phyloP scores from a whole-genome alignment of 2,797 vertebrate species.

The Danio albolineatus region DNA sequence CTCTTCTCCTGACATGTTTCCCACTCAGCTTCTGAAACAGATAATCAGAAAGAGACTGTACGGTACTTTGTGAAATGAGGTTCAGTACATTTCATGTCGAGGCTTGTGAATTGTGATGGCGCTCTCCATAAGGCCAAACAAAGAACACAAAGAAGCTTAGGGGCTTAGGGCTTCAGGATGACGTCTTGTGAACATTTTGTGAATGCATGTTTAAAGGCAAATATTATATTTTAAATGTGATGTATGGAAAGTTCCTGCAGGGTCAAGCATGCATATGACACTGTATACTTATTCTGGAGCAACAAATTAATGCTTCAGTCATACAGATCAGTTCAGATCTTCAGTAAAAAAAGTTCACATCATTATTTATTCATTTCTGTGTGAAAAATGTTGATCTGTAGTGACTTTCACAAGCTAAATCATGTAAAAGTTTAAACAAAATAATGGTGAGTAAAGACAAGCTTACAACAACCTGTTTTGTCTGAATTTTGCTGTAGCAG shows the following conservation, averaged over 20 bases:
- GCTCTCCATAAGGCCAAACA: slow-evolving; percentile 19
- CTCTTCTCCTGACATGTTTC: neutral
- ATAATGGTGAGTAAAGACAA: neutral
- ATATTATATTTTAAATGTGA: neutral
- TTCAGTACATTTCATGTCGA: slow-evolving; percentile 37
- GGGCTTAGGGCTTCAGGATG: slow-evolving; percentile 10
- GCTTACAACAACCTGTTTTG: neutral
- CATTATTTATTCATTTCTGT: neutral
- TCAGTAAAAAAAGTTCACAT: neutral
- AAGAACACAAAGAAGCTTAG: slow-evolving; percentile 12
- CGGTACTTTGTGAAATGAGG: slow-evolving; percentile 6
- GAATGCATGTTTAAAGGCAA: neutral
- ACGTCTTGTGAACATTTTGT: neutral
- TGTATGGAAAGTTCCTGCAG: neutral
- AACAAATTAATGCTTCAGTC: neutral
- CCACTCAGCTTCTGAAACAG: neutral
- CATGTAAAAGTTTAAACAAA: no score
- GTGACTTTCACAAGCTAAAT: no score
- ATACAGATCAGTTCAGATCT: neutral
- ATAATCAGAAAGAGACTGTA: neutral
- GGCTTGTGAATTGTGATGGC: slow-evolving; percentile 5
- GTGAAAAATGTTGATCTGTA: no score
- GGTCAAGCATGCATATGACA: neutral
- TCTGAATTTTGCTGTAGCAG: neutral
- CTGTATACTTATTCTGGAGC: neutral